A percentile compares a stretch with the other conserved stretches of the same genome.
Evolutionary conservation across 2,113 vertebrate species (phyloP).

Genomic region (Mormoops blainvillei): DNA sequence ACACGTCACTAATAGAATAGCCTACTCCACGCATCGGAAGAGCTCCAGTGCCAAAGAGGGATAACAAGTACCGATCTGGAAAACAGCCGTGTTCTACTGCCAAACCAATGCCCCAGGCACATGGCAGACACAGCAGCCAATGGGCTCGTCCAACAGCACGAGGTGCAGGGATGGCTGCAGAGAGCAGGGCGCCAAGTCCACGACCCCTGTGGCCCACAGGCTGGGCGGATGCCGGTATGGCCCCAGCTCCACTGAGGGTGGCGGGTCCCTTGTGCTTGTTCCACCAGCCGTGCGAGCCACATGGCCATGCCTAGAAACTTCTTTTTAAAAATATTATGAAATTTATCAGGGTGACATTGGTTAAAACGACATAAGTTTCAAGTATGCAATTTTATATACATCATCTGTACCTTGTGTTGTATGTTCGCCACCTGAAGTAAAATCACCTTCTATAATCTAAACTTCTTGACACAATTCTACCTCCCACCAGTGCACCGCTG

Average conservation of each 20-base stretch:
- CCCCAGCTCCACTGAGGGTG: not conserved
- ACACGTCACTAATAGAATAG: constrained; percentile 91
- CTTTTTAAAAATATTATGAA: not conserved
- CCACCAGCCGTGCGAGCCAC: not conserved
- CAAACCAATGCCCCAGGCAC: constrained; percentile 87
- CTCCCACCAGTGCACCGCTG: not conserved
- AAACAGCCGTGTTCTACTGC: constrained; percentile 85
- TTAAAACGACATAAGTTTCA: not conserved
- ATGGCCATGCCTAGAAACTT: not conserved
- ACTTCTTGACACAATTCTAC: not conserved
- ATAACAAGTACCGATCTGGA: constrained; percentile 81
- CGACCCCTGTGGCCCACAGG: not conserved
- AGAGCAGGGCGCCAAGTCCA: not conserved
- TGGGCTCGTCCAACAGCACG: not conserved
- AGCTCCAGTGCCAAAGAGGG: constrained; percentile 85
- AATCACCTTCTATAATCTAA: not conserved
- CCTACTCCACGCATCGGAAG: constrained; percentile 89
- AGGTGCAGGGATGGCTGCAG: not conserved
- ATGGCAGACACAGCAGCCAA: constrained; percentile 89
- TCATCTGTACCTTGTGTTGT: not conserved
- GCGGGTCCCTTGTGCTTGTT: not conserved
- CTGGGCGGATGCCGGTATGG: not conserved
- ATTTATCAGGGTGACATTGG: not conserved
- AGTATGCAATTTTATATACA: not conserved
- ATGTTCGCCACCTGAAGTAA: not conserved